Conservation (phyloP, 2,797 vertebrate genomes). For the Distichodus sexfasciatus region DNA sequence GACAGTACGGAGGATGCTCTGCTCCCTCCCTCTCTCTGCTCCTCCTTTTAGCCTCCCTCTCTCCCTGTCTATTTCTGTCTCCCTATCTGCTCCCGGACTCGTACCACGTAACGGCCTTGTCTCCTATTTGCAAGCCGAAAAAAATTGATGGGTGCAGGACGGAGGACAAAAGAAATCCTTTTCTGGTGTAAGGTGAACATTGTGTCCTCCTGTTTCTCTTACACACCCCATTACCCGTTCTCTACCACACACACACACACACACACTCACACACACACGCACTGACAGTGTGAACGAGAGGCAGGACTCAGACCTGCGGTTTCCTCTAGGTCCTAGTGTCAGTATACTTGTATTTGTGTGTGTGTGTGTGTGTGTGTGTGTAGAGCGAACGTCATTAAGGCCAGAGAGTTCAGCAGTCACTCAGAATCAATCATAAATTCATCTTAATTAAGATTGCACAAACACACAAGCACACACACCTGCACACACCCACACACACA, state of each 20-base stretch:
- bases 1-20: slow-evolving; percentile 41
- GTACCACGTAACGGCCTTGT: too few relatives aligned
- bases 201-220: not conserved
- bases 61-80: slow-evolving; percentile 7
- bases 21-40: slow-evolving; percentile 61
- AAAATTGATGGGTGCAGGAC: not conserved
- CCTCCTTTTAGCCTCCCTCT: not conserved
- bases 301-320: slow-evolving; percentile 55
- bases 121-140: too few relatives aligned
- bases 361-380: not conserved
- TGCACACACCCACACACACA: too few relatives aligned
- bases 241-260: slow-evolving; percentile 62
- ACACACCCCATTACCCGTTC: slow-evolving; percentile 3
- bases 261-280: slow-evolving; percentile 58
- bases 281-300: slow-evolving; percentile 71
- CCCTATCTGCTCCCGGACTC: too few relatives aligned
- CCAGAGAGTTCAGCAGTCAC: too few relatives aligned
- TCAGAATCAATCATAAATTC: too few relatives aligned
- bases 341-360: not conserved
- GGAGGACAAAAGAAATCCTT: not conserved
- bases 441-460: too few relatives aligned
- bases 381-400: too few relatives aligned
- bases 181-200: slow-evolving; percentile 3
- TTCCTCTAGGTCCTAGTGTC: slow-evolving; percentile 86
- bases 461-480: too few relatives aligned